phyloP scores from a whole-genome alignment of 2,888 invertebrate species.

The Omphaloscelis lunosa region DNA sequence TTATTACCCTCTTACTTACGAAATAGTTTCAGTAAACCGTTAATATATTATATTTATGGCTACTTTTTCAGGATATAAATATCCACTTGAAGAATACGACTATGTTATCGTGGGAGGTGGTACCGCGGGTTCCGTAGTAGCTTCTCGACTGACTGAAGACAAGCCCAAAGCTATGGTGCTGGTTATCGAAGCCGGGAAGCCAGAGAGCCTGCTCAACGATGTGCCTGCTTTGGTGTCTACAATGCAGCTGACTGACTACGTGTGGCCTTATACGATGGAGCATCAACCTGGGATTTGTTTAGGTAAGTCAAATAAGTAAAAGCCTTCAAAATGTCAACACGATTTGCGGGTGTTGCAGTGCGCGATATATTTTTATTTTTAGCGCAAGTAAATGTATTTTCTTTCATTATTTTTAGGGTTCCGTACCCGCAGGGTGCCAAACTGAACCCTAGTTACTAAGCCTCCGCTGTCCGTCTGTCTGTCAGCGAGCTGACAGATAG shows the following conservation, averaged over 20 bases:
- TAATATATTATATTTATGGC: not conserved
- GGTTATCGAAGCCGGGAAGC: slow-evolving; percentile 91
- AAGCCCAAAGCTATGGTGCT: slow-evolving; percentile 90
- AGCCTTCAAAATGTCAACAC: not conserved
- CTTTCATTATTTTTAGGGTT: too few species aligned
- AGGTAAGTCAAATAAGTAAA: slow-evolving; percentile 72
- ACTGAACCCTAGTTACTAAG: too few species aligned
- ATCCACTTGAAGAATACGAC: slow-evolving; percentile 90
- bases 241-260: slow-evolving; percentile 91
- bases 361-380: not conserved
- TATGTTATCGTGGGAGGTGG: slow-evolving; percentile 93
- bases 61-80: slow-evolving; percentile 74
- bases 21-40: not conserved
- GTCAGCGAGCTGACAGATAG: too few species aligned
- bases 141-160: slow-evolving; percentile 92
- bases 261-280: slow-evolving; percentile 92
- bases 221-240: slow-evolving; percentile 91
- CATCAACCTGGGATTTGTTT: slow-evolving; percentile 91
- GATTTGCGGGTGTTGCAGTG: not conserved
- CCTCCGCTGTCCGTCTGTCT: too few species aligned
- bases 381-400: not conserved
- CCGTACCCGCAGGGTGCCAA: too few species aligned
- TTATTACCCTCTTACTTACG: not conserved
- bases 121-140: slow-evolving; percentile 93
- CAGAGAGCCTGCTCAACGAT: slow-evolving; percentile 89